phyloP scores from a whole-genome alignment of 2,888 invertebrate species.

The Lamproptera curius region DNA sequence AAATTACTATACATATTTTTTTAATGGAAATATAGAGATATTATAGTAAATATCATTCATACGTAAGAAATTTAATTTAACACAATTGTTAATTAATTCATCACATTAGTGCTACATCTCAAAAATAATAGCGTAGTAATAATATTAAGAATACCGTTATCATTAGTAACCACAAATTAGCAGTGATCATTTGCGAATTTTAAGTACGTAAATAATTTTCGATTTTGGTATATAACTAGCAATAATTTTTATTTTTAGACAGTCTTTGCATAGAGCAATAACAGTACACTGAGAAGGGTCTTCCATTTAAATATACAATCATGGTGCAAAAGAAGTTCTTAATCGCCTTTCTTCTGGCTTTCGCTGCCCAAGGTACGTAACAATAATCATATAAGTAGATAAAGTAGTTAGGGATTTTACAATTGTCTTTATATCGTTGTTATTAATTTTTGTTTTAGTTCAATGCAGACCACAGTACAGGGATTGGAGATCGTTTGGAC shows the following conservation, averaged over 20 bases:
- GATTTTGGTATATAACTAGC: neutral
- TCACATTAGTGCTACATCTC: no score
- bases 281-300: neutral
- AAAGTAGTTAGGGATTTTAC: no score
- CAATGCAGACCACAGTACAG: neutral
- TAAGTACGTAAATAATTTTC: neutral
- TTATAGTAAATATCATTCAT: no score
- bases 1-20: no score
- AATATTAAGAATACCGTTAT: neutral
- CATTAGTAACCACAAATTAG: neutral
- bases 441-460: neutral
- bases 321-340: neutral
- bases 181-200: neutral
- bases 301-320: neutral
- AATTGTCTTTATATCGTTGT: neutral
- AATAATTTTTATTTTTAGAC: neutral
- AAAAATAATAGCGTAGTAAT: no score
- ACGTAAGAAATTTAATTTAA: no score
- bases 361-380: neutral
- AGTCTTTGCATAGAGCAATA: neutral
- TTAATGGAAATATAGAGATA: no score
- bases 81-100: no score
- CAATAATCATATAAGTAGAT: neutral
- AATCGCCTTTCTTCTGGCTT: neutral
- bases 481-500: neutral